Percentiles rank a stretch among this genome's conserved stretches.
Conservation (phyloP, 92 coral and sea anemone genomes). For the Siderastrea siderea region DNA sequence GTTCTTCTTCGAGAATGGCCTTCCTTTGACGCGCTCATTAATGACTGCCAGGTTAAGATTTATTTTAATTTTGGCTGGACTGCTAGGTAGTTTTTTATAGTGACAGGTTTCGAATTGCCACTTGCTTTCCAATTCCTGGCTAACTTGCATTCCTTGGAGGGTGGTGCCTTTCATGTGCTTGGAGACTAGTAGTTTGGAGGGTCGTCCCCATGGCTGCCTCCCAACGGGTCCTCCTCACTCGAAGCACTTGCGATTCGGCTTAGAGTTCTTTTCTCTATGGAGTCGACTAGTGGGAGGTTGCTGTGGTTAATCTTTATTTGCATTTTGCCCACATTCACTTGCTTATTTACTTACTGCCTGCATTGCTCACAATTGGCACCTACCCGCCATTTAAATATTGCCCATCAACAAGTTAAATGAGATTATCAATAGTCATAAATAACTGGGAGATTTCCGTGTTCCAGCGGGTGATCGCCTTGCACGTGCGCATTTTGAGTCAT, state of each 20-base stretch:
- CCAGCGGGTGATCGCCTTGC: neutral
- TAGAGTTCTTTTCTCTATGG: neutral
- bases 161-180: no score
- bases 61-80: no score
- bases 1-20: no score
- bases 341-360: neutral
- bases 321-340: no score
- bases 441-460: neutral
- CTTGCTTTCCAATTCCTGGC: no score
- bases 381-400: no score
- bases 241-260: neutral
- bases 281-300: neutral
- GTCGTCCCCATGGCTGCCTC: conserved; percentile 1
- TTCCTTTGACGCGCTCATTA: no score
- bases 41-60: no score
- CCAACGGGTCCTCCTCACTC: neutral
- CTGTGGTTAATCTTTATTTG: neutral
- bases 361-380: neutral
- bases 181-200: no score
- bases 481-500: neutral
- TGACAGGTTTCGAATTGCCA: no score
- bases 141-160: no score
- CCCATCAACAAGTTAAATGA: neutral
- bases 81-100: no score
- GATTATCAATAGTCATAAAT: neutral